Evolutionary conservation across 2,113 vertebrate genomes (phyloP).

Genomic region (Camarhynchus parvulus): DNA sequence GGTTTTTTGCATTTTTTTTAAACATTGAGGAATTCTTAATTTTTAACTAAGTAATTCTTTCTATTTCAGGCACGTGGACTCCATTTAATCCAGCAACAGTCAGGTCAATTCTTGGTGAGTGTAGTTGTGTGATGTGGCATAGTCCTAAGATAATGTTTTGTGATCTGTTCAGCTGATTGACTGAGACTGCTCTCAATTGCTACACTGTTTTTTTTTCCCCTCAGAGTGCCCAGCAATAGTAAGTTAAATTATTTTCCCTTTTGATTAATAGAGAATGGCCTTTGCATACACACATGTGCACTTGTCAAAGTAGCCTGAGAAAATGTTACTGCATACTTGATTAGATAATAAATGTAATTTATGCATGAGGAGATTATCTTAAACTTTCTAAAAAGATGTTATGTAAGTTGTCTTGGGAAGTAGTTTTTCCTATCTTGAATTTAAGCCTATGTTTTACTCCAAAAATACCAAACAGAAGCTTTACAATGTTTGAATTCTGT

Average conservation of each 20-base stretch:
- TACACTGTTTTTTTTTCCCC: neutral
- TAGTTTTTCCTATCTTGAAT: neutral
- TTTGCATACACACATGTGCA: neutral
- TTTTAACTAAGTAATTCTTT: neutral
- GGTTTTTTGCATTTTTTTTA: neutral
- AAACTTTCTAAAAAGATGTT: neutral
- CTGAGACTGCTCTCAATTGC: neutral
- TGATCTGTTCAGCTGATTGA: neutral
- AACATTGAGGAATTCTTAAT: neutral
- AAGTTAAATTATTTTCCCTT: neutral
- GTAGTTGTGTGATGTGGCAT: neutral
- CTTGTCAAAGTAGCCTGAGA: neutral
- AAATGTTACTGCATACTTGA: neutral
- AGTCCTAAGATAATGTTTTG: neutral
- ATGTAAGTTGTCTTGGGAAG: neutral
- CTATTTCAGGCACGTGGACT: constrained; percentile 93
- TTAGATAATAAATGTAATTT: neutral
- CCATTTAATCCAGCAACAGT: constrained; percentile 97
- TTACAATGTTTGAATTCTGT: neutral
- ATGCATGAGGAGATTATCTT: neutral
- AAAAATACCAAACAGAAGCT: neutral
- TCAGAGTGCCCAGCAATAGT: neutral
- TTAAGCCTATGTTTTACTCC: neutral
- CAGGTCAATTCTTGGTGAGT: constrained; percentile 94
- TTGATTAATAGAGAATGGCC: neutral